Evolutionary conservation across 2,113 vertebrate species (phyloP).

Genomic region (Cryptotis parvus): DNA sequence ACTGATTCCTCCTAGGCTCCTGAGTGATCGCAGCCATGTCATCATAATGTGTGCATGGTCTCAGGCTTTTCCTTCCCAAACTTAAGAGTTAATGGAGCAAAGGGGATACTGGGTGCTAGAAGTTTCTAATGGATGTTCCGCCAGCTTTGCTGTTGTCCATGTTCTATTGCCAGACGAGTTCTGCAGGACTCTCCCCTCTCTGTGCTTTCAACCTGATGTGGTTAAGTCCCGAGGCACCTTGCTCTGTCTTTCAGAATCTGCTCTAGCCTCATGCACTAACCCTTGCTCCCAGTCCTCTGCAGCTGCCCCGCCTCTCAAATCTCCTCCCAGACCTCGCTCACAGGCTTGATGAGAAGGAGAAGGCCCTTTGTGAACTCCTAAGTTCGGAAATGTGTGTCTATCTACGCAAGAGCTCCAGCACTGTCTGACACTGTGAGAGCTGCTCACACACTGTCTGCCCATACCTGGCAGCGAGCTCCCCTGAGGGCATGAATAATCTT

Average conservation of each 20-base stretch:
- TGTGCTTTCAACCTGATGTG: neutral
- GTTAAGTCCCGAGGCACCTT: neutral
- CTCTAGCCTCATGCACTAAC: neutral
- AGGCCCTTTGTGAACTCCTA: neutral
- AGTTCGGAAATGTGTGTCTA: neutral
- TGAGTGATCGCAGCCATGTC: neutral
- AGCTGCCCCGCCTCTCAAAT: neutral
- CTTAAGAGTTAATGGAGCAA: neutral
- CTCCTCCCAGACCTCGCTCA: neutral
- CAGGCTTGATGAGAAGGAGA: neutral
- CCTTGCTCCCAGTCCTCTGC: neutral
- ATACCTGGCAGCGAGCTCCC: neutral
- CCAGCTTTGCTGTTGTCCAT: neutral
- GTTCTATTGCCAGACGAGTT: neutral
- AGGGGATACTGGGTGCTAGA: neutral
- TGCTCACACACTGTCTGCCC: neutral
- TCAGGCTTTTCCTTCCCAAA: neutral
- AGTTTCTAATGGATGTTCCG: neutral
- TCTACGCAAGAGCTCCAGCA: neutral
- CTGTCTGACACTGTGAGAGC: neutral
- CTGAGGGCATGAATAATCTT: neutral
- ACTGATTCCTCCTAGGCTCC: neutral
- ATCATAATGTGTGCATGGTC: too few species aligned
- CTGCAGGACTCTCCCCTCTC: neutral
- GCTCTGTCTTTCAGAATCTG: neutral